phyloP scores from a whole-genome alignment of 1,140 invertebrate genomes.

The Solenopsis invicta region DNA sequence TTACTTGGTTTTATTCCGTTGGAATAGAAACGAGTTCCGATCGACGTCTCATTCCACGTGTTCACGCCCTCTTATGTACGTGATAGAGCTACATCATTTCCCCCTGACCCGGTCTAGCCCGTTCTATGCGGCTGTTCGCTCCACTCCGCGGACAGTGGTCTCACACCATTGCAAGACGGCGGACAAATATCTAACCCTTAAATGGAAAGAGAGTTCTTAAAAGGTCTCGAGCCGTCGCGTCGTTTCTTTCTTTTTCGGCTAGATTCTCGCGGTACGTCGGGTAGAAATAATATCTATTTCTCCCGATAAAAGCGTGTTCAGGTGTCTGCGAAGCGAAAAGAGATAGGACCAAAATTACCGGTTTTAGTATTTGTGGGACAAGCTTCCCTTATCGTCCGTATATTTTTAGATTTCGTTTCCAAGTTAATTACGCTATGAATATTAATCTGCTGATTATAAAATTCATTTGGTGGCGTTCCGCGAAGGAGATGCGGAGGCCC shows the following conservation, averaged over 20 bases:
- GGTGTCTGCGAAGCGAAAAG: neutral
- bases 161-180: neutral
- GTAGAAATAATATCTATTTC: neutral
- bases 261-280: neutral
- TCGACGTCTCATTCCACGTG: slow-evolving; percentile 69
- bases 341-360: slow-evolving; percentile 8
- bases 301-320: neutral
- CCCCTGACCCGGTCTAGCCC: slow-evolving; percentile 69
- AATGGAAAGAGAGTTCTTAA: neutral
- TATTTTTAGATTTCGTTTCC: slow-evolving; percentile 21
- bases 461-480: neutral
- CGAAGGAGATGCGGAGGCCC: neutral
- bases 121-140: slow-evolving; percentile 66
- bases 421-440: slow-evolving; percentile 32
- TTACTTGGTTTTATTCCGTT: slow-evolving; percentile 58
- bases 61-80: slow-evolving; percentile 52
- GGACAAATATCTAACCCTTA: slow-evolving; percentile 47
- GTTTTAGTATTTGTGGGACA: slow-evolving; percentile 5
- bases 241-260: neutral
- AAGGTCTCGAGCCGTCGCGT: too few species aligned
- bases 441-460: slow-evolving; percentile 38
- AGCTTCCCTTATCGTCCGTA: slow-evolving; percentile 10
- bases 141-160: slow-evolving; percentile 19
- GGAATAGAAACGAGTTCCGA: slow-evolving; percentile 71
- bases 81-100: slow-evolving; percentile 73